A percentile compares a stretch with the other conserved stretches of the same genome.
Conservation (phyloP, 2,888 invertebrate genomes). For the Tenthredo livida region DNA sequence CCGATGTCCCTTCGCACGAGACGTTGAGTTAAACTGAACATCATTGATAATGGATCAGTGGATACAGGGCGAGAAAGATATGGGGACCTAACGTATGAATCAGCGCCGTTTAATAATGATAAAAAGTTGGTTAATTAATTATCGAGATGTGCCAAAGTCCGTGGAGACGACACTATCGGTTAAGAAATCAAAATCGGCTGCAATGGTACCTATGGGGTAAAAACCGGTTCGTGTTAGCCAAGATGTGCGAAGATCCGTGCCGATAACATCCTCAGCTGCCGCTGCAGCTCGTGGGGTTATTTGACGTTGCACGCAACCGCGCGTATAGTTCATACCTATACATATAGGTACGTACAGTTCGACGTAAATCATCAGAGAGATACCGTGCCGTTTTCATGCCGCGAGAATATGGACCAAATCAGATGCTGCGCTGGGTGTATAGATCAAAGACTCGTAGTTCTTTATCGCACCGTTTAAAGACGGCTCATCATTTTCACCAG, state of each 20-base stretch:
- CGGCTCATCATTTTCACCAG: not conserved
- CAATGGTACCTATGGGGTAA: not conserved
- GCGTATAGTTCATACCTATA: not conserved
- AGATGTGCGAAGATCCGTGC: conserved; percentile 32
- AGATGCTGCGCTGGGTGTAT: conserved; percentile 4
- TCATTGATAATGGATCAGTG: conserved; percentile 9
- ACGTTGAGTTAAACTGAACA: conserved; percentile 1
- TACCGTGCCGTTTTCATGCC: not conserved
- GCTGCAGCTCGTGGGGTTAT: conserved; percentile 25
- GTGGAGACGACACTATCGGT: conserved; percentile 33
- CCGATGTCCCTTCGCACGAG: not conserved
- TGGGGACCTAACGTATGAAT: not conserved
- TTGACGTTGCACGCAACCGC: conserved; percentile 45
- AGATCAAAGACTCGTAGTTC: not conserved
- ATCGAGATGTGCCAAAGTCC: conserved; percentile 33
- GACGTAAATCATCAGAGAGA: not conserved
- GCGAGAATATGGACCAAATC: conserved; percentile 25
- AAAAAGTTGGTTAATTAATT: conserved; percentile 48
- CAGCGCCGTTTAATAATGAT: conserved; percentile 21
- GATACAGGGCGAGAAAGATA: not conserved
- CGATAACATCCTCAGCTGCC: conserved; percentile 39
- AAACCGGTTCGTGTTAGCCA: conserved; percentile 28
- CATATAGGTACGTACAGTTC: not conserved
- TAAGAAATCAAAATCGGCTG: conserved; percentile 45
- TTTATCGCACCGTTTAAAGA: conserved; percentile 24